Evolutionary conservation across 2,113 vertebrate species (phyloP).

Genomic region (Ailuropoda melanoleuca): DNA sequence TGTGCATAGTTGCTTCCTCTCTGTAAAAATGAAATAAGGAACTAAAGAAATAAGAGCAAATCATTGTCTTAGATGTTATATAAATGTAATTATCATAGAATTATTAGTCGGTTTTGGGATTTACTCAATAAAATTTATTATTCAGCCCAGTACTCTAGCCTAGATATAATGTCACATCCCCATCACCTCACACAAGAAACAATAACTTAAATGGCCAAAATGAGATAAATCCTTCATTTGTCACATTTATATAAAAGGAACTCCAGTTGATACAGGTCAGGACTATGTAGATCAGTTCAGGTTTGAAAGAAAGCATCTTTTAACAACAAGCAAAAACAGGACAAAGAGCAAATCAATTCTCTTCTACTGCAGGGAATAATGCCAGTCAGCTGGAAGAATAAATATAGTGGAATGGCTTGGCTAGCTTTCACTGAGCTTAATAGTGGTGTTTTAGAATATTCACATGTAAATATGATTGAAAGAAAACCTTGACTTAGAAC

Average conservation of each 20-base stretch:
- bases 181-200: neutral
- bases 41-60: neutral
- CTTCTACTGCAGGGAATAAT: neutral
- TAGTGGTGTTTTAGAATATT: neutral
- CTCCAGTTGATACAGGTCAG: neutral
- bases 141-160: neutral
- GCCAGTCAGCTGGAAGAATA: neutral
- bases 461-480: neutral
- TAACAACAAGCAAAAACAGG: neutral
- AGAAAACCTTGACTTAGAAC: neutral
- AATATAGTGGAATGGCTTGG: neutral
- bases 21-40: neutral
- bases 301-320: slow-evolving; percentile 2
- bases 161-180: neutral
- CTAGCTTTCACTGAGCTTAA: neutral
- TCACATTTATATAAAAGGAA: neutral
- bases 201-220: neutral
- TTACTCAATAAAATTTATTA: neutral
- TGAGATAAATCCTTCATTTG: neutral
- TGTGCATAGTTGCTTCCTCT: neutral
- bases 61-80: neutral
- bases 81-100: neutral
- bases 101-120: neutral
- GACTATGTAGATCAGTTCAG: neutral
- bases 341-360: neutral